Conservation (phyloP, 2,797 vertebrate species). For the Bradypodion ventrale region DNA sequence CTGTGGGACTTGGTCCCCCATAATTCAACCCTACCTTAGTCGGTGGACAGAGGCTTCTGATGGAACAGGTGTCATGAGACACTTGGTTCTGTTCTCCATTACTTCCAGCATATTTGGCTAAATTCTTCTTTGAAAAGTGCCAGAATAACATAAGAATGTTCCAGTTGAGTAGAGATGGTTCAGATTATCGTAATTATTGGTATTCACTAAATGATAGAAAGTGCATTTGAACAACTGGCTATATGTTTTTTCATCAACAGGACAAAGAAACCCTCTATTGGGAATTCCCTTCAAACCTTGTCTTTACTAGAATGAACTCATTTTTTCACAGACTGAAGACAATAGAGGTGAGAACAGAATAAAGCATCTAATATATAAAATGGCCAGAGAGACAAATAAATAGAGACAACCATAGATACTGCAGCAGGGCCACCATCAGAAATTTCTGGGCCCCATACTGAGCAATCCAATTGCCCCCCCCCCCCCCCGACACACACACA, state of each 20-base stretch:
- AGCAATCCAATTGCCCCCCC: no score
- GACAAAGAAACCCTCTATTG: constrained; percentile 62
- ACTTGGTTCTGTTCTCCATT: no score
- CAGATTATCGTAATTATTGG: no score
- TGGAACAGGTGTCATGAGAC: neutral
- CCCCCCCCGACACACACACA: no score
- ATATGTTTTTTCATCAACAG: constrained; percentile 39
- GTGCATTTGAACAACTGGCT: neutral
- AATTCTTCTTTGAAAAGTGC: neutral
- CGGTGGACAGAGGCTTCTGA: neutral
- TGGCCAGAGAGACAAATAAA: neutral
- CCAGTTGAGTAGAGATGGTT: neutral
- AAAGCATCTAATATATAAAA: neutral
- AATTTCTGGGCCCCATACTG: no score
- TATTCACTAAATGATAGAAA: neutral
- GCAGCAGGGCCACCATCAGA: no score
- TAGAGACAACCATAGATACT: no score
- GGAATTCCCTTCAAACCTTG: constrained; percentile 73
- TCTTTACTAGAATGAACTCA: constrained; percentile 74
- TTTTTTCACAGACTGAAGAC: constrained; percentile 74
- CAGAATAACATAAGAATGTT: neutral
- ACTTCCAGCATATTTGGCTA: neutral
- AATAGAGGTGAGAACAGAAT: constrained; percentile 69
- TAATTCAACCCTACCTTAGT: neutral
- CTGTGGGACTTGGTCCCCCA: neutral